phyloP scores from a whole-genome alignment of 2,113 vertebrate genomes.

The Colius striatus region DNA sequence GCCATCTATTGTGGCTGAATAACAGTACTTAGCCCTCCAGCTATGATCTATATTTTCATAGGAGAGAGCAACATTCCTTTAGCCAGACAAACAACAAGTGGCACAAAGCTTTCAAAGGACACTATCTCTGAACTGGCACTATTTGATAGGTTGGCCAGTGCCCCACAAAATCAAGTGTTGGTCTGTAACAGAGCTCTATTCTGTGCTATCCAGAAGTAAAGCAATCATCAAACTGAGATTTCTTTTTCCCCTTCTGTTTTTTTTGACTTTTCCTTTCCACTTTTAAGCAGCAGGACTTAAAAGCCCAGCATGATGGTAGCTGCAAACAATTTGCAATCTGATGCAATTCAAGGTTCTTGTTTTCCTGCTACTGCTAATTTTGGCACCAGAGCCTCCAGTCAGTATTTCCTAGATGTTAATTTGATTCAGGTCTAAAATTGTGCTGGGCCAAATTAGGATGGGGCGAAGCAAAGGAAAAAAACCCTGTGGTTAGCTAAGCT shows the following conservation, averaged over 20 bases:
- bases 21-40: slow-evolving; percentile 1
- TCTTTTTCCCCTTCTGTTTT: not conserved
- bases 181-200: not conserved
- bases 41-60: slow-evolving; percentile 20
- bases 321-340: slow-evolving; percentile 58
- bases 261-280: not conserved
- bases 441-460: not conserved
- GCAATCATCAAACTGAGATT: not conserved
- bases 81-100: slow-evolving; percentile 15
- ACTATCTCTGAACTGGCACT: not conserved
- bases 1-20: slow-evolving; percentile 14
- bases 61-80: slow-evolving; percentile 2
- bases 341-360: slow-evolving; percentile 52
- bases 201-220: not conserved
- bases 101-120: slow-evolving; percentile 25
- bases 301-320: slow-evolving; percentile 54
- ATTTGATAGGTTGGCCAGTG: not conserved
- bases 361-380: slow-evolving; percentile 69
- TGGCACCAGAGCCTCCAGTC: slow-evolving; percentile 42
- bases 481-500: not conserved
- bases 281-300: slow-evolving; percentile 43
- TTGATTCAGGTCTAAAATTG: slow-evolving; percentile 23
- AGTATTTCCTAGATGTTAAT: slow-evolving; percentile 46
- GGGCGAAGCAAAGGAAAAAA: not conserved
- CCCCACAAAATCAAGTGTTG: not conserved